Base-by-base conservation (phyloP, 2,888 invertebrate genomes). In the Meiosimyza decipiens region DNA sequence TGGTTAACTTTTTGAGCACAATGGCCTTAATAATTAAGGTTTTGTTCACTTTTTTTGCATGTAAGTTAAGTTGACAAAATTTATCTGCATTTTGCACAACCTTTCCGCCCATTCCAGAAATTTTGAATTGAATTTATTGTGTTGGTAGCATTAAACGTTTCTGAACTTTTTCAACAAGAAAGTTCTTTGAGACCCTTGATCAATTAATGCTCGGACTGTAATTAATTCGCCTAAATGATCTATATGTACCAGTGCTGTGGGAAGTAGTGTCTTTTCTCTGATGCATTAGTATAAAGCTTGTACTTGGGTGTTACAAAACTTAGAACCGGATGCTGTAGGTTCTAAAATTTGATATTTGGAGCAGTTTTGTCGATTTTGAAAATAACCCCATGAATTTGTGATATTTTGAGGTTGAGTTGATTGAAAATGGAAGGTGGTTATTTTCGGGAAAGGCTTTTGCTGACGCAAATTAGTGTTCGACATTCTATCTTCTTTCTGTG, bases 141-240 rank as follows among this genome's bases (percentile, higher is more conserved):
- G 65, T 68, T 6, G 69, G 71, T 16, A 73, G n/a, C 6, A 57
- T 4, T 3, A 73, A n/a, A 1, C 60, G 6, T 40, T 15, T 54
- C 11, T 50, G n/a, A n/a, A 74, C 11, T 57, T 18, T 71, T 47
- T 74, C 71, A 6, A 64, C 40, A 1, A 71, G 11, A 69, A 72
- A 3, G 65, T 69, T 62, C 64, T 69, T 33, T 71, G 71, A 6
- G 71, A 73, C 3, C 71, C 66, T 1, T 70, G 73, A n/a, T 73
- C 73, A 15, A 73, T 73, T n/a, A 73, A n/a, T 1, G 73, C 73
- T 18, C 73, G 51, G 2, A 73, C 18, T 1, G 69, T 65, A 13
- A 71, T 71, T 13, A 67, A 11, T 57, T 71, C 64, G 0, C 40
- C 63, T 7, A 18, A 28, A 15, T 57, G 57, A 18, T 63, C 18